Conservation (phyloP, 2,797 vertebrate species). For the Enteromius trimaculatus region DNA sequence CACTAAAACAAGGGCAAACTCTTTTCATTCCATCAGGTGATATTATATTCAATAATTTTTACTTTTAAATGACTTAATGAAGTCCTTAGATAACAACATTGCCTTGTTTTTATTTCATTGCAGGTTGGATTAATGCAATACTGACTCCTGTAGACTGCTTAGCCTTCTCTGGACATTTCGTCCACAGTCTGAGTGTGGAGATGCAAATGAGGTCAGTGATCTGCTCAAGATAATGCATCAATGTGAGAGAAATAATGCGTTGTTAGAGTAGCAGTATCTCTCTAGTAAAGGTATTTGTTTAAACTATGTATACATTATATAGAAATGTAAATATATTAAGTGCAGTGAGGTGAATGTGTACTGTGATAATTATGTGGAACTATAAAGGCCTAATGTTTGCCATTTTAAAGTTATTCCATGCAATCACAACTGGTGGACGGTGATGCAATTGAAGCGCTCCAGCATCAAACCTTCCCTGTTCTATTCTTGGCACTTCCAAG, state of each 20-base stretch:
- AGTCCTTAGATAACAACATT: neutral
- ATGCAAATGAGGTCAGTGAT: constrained; percentile 96
- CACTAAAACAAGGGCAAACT: constrained; percentile 94
- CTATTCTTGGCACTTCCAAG: constrained; percentile 29
- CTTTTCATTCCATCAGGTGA: constrained; percentile 97
- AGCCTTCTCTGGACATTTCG: constrained; percentile 95
- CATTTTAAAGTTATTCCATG: constrained; percentile 29
- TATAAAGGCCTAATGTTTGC: constrained; percentile 4
- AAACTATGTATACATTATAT: neutral
- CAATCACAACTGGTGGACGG: neutral
- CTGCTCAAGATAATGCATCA: neutral
- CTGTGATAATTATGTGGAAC: neutral
- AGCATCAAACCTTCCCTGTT: constrained; percentile 31
- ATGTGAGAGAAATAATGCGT: neutral
- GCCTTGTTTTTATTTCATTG: constrained; percentile 17
- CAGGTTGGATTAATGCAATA: constrained; percentile 98
- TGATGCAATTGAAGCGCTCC: constrained; percentile 26
- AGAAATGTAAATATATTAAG: constrained; percentile 4
- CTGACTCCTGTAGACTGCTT: constrained; percentile 97
- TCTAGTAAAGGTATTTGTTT: neutral
- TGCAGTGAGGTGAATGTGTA: neutral
- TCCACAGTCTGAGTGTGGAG: constrained; percentile 95
- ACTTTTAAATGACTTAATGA: neutral
- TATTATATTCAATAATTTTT: constrained; percentile 32
- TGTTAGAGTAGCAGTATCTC: neutral